Percentiles rank a stretch among this genome's conserved stretches.
Evolutionary conservation across 2,113 vertebrate genomes (phyloP).

Genomic region (Entosphenus tridentatus): DNA sequence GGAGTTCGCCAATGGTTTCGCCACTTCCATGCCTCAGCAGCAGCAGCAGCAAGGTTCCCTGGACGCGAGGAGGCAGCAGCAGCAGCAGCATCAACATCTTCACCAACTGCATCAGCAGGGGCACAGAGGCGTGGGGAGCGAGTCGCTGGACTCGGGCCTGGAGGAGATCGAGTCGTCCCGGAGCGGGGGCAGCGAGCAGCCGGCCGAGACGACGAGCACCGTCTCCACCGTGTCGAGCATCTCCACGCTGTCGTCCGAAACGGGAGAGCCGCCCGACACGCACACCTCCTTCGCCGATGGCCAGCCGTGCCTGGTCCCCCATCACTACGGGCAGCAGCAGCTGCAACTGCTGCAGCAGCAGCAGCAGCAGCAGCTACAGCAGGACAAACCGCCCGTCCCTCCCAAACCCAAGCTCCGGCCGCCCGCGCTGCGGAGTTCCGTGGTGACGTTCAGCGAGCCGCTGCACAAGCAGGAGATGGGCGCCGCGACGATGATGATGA

Average conservation of each 20-base stretch:
- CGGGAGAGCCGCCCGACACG: background rate
- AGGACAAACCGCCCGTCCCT: constrained; percentile 3
- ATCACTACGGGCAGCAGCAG: constrained; percentile 42
- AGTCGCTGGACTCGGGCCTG: constrained; percentile 4
- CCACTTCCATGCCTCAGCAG: background rate
- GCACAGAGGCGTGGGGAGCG: background rate
- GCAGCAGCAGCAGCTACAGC: constrained; percentile 11
- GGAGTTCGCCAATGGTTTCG: constrained; percentile 2
- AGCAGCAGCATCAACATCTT: background rate
- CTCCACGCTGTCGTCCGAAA: background rate
- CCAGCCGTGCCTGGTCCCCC: constrained; percentile 20
- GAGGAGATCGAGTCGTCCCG: constrained; percentile 2
- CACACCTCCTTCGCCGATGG: background rate
- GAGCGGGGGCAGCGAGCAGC: constrained; percentile 79
- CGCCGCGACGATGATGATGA: too few relatives aligned
- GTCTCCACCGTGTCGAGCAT: constrained; percentile 28
- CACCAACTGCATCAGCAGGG: background rate
- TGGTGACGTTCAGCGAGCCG: constrained; percentile 3
- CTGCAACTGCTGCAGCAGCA: constrained; percentile 15
- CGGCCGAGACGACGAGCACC: constrained; percentile 97
- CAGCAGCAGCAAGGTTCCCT: background rate
- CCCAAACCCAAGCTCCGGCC: constrained; percentile 6
- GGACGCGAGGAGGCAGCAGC: too few relatives aligned
- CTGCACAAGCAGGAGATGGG: background rate
- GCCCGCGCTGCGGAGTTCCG: constrained; percentile 3